phyloP scores from a whole-genome alignment of 2,888 invertebrate species.

The Aphodius sticticus region DNA sequence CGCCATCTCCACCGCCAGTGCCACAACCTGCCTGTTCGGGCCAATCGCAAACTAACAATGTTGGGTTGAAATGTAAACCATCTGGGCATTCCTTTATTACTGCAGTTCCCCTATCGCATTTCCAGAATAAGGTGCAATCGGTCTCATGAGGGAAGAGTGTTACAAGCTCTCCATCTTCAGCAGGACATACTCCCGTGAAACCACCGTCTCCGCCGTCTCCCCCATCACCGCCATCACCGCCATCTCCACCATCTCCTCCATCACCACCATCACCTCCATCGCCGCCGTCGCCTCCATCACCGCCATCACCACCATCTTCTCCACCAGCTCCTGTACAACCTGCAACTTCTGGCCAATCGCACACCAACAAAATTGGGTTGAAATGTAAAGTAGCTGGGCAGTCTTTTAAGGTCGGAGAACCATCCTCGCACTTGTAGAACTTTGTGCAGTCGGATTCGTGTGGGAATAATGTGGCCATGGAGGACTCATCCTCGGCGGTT shows the following conservation, averaged over 20 bases:
- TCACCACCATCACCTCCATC: neutral
- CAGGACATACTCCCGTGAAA: slow-evolving; percentile 27
- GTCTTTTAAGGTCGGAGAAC: slow-evolving; percentile 39
- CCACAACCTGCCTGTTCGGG: slow-evolving; percentile 39
- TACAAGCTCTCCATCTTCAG: slow-evolving; percentile 26
- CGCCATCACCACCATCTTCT: neutral
- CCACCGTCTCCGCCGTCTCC: neutral
- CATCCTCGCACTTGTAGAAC: slow-evolving; percentile 34
- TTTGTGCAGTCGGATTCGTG: slow-evolving; percentile 32
- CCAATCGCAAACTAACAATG: slow-evolving; percentile 42
- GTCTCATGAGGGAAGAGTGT: slow-evolving; percentile 35
- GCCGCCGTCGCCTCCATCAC: neutral
- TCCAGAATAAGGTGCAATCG: slow-evolving; percentile 40
- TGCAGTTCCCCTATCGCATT: slow-evolving; percentile 37
- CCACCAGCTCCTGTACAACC: slow-evolving; percentile 31
- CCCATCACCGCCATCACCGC: neutral
- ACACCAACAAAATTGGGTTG: slow-evolving; percentile 43
- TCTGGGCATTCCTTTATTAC: slow-evolving; percentile 38
- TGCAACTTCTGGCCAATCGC: slow-evolving; percentile 47
- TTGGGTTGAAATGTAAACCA: slow-evolving; percentile 42
- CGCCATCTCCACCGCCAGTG: neutral
- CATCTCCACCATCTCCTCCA: neutral
- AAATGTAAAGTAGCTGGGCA: slow-evolving; percentile 48
- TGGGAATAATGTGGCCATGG: slow-evolving; percentile 34
- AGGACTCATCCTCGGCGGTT: slow-evolving; percentile 11